phyloP scores from a whole-genome alignment of 2,113 vertebrate genomes.

The Engraulis encrasicolus region DNA sequence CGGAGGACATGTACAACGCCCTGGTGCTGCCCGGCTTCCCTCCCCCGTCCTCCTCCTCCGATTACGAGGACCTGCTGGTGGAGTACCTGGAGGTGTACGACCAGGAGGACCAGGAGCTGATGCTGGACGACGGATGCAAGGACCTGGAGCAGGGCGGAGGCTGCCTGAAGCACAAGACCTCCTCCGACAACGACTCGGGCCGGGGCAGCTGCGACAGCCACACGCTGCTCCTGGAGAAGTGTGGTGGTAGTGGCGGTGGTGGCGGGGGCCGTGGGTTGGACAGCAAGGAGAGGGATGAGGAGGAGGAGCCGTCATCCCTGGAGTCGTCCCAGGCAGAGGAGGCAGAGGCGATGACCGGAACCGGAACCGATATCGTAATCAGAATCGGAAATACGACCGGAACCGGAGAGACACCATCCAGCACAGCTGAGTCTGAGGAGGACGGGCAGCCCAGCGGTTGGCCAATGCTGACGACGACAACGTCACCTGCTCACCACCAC shows the following conservation, averaged over 20 bases:
- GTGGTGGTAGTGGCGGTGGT: too few relatives aligned
- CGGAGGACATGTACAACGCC: conserved; percentile 83
- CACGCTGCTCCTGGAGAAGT: conserved; percentile 83
- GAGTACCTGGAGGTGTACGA: conserved; percentile 89
- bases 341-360: neutral
- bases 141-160: conserved; percentile 57
- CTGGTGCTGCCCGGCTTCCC: conserved; percentile 86
- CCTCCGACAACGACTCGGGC: conserved; percentile 86
- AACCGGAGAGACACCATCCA: neutral
- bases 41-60: conserved; percentile 77
- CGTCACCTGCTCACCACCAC: neutral
- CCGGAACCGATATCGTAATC: too few relatives aligned
- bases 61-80: conserved; percentile 87
- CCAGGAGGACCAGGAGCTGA: conserved; percentile 78
- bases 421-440: conserved; percentile 58
- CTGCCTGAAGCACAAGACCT: conserved; percentile 65
- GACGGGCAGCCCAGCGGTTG: conserved; percentile 21
- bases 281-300: too few relatives aligned
- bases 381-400: too few relatives aligned
- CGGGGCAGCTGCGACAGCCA: conserved; percentile 89
- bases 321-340: neutral
- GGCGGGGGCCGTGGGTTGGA: too few relatives aligned
- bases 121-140: conserved; percentile 73
- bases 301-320: conserved; percentile 42
- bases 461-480: neutral